Conservation (phyloP, 2,113 vertebrate genomes). For the Dinomys branickii region DNA sequence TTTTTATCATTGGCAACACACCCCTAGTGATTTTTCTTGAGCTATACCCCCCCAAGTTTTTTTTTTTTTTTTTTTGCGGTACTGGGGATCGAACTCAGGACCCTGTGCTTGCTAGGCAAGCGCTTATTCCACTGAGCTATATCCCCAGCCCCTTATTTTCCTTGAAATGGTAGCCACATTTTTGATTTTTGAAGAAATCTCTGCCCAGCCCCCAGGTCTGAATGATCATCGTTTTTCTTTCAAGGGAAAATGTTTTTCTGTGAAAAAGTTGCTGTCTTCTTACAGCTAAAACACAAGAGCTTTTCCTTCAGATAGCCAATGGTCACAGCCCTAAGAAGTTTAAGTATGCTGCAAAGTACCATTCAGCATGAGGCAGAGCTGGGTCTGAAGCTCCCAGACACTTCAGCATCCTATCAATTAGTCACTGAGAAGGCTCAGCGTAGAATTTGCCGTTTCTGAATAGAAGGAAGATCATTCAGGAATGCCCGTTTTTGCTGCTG, state of each 20-base stretch:
- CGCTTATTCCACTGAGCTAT: too few species aligned
- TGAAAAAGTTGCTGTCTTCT: not conserved
- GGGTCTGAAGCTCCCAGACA: not conserved
- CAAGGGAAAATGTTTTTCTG: not conserved
- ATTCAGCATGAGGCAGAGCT: not conserved
- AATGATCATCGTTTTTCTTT: conserved; percentile 26
- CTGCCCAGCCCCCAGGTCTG: not conserved
- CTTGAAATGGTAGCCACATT: not conserved
- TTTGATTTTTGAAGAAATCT: conserved; percentile 22
- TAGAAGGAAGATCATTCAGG: not conserved
- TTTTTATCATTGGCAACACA: not conserved
- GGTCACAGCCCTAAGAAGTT: not conserved
- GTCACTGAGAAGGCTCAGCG: not conserved
- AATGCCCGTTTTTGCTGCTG: not conserved
- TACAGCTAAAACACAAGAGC: not conserved
- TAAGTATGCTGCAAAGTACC: not conserved
- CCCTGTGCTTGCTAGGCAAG: too few species aligned
- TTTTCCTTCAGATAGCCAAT: not conserved
- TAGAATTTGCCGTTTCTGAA: not conserved
- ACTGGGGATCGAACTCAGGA: too few species aligned
- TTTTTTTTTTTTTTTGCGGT: too few species aligned
- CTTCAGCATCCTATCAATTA: not conserved
- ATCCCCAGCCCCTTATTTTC: too few species aligned
- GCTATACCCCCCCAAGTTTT: too few species aligned
- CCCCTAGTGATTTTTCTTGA: not conserved